Conservation (phyloP, 1,140 invertebrate species). For the Homarus americanus region DNA sequence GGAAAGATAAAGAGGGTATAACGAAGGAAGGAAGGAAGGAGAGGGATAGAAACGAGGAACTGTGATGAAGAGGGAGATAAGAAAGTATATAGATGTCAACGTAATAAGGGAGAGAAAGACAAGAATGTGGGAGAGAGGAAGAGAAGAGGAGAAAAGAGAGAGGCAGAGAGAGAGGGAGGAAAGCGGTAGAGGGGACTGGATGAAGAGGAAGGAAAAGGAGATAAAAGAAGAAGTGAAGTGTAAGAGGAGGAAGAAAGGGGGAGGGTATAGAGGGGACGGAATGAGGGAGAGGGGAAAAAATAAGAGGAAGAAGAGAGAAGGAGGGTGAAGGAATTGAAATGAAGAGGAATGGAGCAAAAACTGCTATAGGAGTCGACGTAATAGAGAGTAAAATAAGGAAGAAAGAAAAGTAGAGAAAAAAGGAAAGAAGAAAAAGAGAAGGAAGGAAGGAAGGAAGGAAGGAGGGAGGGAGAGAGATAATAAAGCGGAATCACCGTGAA, state of each 20-base stretch:
- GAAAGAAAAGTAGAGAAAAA: constrained; percentile 10
- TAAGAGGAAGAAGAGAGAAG: background rate
- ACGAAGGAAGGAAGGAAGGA: background rate
- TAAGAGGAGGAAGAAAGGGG: constrained; percentile 6
- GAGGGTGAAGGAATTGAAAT: background rate
- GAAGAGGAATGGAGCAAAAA: too few relatives aligned
- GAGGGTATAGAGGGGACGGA: background rate
- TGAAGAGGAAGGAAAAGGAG: background rate
- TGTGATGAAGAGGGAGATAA: background rate
- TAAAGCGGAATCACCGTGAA: too few relatives aligned
- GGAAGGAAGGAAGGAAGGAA: background rate
- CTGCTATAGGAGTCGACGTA: too few relatives aligned
- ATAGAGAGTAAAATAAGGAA: too few relatives aligned
- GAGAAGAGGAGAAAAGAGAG: constrained; percentile 24
- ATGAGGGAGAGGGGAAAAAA: background rate
- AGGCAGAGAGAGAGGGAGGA: constrained; percentile 22
- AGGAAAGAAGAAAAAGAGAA: background rate
- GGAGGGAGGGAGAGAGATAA: constrained; percentile 4
- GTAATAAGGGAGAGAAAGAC: too few relatives aligned
- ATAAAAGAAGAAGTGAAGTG: background rate
- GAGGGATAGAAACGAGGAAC: background rate
- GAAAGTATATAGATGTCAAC: too few relatives aligned
- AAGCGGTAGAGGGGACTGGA: background rate
- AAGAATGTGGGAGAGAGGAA: too few relatives aligned
- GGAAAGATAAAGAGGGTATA: too few relatives aligned